Conservation (phyloP, 2,797 vertebrate genomes). For the Dendrocincla tyrannina region DNA sequence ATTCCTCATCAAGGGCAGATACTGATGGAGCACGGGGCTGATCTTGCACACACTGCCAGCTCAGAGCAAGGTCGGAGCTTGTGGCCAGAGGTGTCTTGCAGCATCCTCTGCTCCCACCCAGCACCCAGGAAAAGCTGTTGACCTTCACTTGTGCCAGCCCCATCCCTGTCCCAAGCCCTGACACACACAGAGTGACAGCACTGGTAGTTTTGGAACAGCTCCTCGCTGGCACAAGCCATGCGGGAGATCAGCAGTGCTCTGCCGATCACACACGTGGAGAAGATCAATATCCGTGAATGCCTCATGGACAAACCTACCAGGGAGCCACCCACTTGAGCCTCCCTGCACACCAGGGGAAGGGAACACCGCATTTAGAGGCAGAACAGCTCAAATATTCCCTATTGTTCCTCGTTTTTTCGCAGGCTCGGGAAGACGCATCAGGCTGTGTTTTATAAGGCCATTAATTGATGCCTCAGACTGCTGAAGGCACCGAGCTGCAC, state of each 20-base stretch:
- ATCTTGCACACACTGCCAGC: rapidly evolving
- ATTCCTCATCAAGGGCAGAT: not conserved
- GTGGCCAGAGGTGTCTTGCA: not conserved
- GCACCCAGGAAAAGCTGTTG: not conserved
- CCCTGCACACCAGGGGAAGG: not conserved
- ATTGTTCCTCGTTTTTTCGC: not conserved
- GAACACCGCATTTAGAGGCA: not conserved
- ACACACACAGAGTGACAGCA: rapidly evolving
- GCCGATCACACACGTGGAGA: not conserved
- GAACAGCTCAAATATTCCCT: not conserved
- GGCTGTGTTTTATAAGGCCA: slow-evolving; percentile 26
- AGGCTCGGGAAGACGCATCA: not conserved
- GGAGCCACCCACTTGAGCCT: not conserved
- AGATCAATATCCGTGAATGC: not conserved
- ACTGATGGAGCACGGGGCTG: not conserved
- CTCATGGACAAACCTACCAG: not conserved
- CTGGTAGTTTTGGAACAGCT: not conserved
- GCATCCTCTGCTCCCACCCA: not conserved
- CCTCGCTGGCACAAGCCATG: not conserved
- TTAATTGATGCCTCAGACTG: slow-evolving; percentile 38
- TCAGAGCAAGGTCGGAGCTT: not conserved
- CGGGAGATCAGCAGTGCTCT: not conserved
- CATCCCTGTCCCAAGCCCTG: rapidly evolving
- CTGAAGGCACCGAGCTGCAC: slow-evolving; percentile 14
- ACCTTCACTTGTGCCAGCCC: not conserved